Evolutionary conservation across 2,888 invertebrate species (phyloP).

Genomic region (Caenorhabditis drosophilae): DNA sequence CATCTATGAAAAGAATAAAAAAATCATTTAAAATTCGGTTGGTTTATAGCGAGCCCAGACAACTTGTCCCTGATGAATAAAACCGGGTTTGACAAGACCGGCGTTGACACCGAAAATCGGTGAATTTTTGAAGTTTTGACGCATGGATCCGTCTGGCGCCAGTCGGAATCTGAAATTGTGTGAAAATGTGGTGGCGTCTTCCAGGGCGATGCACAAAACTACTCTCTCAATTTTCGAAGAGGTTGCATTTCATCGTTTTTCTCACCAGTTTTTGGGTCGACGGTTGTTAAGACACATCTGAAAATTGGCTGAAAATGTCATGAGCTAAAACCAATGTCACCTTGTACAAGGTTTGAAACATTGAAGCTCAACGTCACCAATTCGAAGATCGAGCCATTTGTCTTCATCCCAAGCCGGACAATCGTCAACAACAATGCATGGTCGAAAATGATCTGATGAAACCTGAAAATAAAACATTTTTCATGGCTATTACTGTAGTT

Average conservation of each 20-base stretch:
- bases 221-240: slow-evolving; percentile 48
- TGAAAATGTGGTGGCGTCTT: neutral
- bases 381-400: slow-evolving; percentile 57
- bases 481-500: too few species aligned
- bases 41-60: slow-evolving; percentile 52
- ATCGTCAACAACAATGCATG: slow-evolving; percentile 57
- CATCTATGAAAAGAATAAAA: too few species aligned
- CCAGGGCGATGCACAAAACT: neutral
- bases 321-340: too few species aligned
- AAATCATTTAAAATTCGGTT: slow-evolving; percentile 26
- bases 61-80: slow-evolving; percentile 51
- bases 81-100: slow-evolving; percentile 39
- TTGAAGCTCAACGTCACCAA: slow-evolving; percentile 59
- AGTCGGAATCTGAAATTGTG: slow-evolving; percentile 39
- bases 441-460: slow-evolving; percentile 58
- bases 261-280: slow-evolving; percentile 42
- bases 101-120: slow-evolving; percentile 57
- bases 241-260: slow-evolving; percentile 50
- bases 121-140: slow-evolving; percentile 39
- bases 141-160: slow-evolving; percentile 48
- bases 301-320: too few species aligned
- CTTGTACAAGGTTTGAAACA: slow-evolving; percentile 64
- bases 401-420: slow-evolving; percentile 62
- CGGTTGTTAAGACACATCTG: slow-evolving; percentile 51
- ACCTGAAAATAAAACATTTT: too few species aligned